Conservation (phyloP, 2,797 vertebrate species). For the Chrysocyon brachyurus region DNA sequence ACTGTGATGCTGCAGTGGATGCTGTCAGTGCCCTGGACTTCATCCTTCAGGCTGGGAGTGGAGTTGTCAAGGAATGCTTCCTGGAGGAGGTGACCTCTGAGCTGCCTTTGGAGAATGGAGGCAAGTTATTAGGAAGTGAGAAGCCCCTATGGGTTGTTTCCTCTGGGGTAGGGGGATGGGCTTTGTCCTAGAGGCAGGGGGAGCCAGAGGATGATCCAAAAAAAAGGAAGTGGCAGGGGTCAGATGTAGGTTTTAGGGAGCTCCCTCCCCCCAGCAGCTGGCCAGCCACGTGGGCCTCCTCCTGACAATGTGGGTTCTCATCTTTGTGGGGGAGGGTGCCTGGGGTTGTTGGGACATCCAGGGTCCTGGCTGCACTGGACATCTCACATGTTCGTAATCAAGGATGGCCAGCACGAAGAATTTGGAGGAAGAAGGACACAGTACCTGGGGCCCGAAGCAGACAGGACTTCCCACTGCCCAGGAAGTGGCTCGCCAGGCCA, state of each 20-base stretch:
- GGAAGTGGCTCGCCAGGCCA: neutral
- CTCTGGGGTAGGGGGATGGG: neutral
- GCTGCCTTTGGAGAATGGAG: neutral
- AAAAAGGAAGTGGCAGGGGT: too few species aligned
- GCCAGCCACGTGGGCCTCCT: neutral
- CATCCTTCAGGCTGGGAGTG: neutral
- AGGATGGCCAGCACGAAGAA: neutral
- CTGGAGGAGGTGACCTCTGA: neutral
- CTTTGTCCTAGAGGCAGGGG: neutral
- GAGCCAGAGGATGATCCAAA: neutral
- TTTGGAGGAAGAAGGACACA: neutral
- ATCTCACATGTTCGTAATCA: neutral
- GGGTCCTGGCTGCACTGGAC: neutral
- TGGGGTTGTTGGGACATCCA: accelerated
- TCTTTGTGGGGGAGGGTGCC: neutral
- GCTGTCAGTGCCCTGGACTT: neutral
- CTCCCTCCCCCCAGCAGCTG: neutral
- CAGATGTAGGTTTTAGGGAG: neutral
- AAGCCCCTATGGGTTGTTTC: accelerated
- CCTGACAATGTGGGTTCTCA: neutral
- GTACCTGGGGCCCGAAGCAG: neutral
- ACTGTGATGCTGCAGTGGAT: neutral
- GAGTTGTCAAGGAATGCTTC: neutral
- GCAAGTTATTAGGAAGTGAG: neutral
- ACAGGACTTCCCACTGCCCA: neutral